A percentile compares a stretch with the other conserved stretches of the same genome.
Conservation (phyloP, 2,888 invertebrate genomes). For the Glyphotaelius pellucidus region DNA sequence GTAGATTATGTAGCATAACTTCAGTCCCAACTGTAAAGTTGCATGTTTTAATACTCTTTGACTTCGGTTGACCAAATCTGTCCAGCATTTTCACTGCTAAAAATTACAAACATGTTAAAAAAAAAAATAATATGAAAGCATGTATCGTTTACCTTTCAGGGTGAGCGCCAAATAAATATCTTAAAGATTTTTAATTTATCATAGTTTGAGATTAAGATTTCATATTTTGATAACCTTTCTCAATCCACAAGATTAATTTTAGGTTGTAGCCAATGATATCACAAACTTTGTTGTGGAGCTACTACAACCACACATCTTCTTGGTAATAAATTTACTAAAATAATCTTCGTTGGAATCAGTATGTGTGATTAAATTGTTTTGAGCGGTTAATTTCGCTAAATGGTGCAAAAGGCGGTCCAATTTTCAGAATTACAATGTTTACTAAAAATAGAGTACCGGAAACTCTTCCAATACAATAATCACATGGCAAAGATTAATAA, state of each 20-base stretch:
- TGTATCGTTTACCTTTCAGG: not conserved
- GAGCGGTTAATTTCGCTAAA: not conserved
- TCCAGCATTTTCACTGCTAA: not conserved
- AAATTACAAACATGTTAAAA: not conserved
- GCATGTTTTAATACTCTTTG: not conserved
- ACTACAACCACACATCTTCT: not conserved
- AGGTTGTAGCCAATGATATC: not conserved
- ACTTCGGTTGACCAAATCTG: not conserved
- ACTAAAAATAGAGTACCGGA: no score
- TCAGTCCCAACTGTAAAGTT: not conserved
- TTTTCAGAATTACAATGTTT: no score
- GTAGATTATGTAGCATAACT: not conserved
- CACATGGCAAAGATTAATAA: no score
- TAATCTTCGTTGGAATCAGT: not conserved
- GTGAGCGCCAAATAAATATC: not conserved
- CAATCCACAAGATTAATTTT: not conserved
- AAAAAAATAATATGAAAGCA: not conserved
- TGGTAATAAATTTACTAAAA: not conserved
- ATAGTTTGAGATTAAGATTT: no score
- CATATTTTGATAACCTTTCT: not conserved
- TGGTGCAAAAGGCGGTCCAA: no score
- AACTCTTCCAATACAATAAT: no score
- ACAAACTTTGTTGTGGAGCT: not conserved
- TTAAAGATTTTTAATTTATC: no score
- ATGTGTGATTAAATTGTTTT: not conserved